Conservation (phyloP, 2,888 invertebrate genomes). For the Nymphalis c-album region DNA sequence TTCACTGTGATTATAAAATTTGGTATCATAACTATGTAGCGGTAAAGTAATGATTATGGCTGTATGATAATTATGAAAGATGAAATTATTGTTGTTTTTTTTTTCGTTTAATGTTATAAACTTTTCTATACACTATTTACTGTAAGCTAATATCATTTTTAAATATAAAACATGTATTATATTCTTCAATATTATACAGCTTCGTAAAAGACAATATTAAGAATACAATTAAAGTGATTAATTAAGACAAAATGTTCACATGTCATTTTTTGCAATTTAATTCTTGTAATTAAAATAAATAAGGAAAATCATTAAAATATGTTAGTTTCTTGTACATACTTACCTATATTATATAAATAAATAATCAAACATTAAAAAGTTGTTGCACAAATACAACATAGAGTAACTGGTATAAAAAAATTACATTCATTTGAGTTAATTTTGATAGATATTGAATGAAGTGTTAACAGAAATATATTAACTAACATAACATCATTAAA, state of each 20-base stretch:
- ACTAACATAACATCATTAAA: no score
- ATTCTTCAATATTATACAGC: conserved; percentile 41
- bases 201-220: conserved; percentile 43
- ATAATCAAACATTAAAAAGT: neutral
- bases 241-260: conserved; percentile 38
- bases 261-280: conserved; percentile 39
- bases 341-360: neutral
- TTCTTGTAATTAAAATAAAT: conserved; percentile 40
- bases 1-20: conserved; percentile 49
- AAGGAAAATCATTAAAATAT: conserved; percentile 30
- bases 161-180: conserved; percentile 37
- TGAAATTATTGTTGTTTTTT: conserved; percentile 38
- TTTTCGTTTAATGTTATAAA: conserved; percentile 38
- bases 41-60: conserved; percentile 43
- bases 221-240: conserved; percentile 37
- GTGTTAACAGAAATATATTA: no score
- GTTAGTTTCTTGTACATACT: conserved; percentile 13
- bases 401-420: no score
- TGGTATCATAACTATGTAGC: conserved; percentile 45
- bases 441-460: no score
- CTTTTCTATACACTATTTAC: conserved; percentile 41
- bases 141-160: conserved; percentile 41
- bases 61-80: conserved; percentile 44
- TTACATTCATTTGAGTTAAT: no score
- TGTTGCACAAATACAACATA: neutral